Evolutionary conservation across 2,797 vertebrate genomes (phyloP), one percentile per base, ranked within the genome.

Genomic region (Phaenicophaeus curvirostris): DNA sequence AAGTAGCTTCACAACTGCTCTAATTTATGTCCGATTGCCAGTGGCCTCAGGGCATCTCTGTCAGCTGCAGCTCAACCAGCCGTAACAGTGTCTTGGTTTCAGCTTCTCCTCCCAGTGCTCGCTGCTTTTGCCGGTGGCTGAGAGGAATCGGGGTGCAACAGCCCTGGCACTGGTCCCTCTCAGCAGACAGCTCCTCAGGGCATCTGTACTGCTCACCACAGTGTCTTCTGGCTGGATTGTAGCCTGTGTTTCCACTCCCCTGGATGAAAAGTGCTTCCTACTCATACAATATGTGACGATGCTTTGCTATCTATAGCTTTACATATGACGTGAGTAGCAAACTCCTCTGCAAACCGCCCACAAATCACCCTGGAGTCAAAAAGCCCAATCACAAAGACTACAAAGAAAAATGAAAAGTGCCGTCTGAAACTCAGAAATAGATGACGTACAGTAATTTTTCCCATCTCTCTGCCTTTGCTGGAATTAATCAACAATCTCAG

Each of bases 381-480:
- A 97, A 98, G 97, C 96, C 98, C 98, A 98, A 98, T 98, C 96
- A 98, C 96, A 96, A 98, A 97, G 97, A 98, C 98, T 96, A 98
- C 98, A 94, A 96, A 97, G 97, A 98, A 98, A 94, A 98, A 97
- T 63, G 98, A 98, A 95, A 98, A 96, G 91, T 97, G 96, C 98
- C 84, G 96, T 98, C 98, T 99, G 97, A 81, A 95, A 96, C 83
- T 63, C 95, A 82, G 86, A 89, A 94, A 91, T 80, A 96, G 90
- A 81, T 3, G 55, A 77, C 30, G 57, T 71, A 85, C 71, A 85
- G 89, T 94, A 93, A 89, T 94, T 96, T 93, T 58, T 10, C 59
- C 74, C 1, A 0, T 89, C 74, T 93, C 68, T 82, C 80, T 94
- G 93, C 85, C 91, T 94, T 90, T 71, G 85, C 95, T 94, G 93